Base-by-base conservation (phyloP, 2,113 vertebrate species). In the Boleophthalmus pectinirostris region DNA sequence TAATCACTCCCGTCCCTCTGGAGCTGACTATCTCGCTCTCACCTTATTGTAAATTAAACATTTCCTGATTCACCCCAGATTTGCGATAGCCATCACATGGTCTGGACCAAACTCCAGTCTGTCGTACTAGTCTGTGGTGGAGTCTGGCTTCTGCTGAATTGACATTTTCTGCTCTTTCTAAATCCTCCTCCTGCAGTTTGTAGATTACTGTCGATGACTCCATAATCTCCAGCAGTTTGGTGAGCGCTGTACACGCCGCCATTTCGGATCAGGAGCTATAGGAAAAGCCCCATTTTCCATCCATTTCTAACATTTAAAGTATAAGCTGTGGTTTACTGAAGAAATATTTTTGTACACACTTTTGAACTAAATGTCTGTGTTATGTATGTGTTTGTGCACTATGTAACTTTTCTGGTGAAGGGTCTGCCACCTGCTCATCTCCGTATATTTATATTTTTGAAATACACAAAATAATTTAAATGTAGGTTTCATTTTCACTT, bases 101-200 rank as follows among this genome's bases (percentile, higher is more conserved):
- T 16, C 23, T 56, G 18, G 1, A n/a, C 21, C 57, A 25, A 18
- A 18, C 5, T 5, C 29, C 21, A 24, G 5, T 54, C 18, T 54
- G 56, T 25, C 12, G 21, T 11, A 14, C 3, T 15, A 23, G 3
- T 60, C 58, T 18, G 58, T 18, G 15, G 58, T 7, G 1, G 58
- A 2, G 58, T 16, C 56, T 24, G 4, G 13, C 56, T 58, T 23
- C 56, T 33, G 24, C 29, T 61, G 58, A 61, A 61, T 1, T 61
- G 58, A 61, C 58, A 33, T 25, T 61, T 61, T 33, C 14, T 11
- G 24, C 25, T 61, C 58, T 18, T 15, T 18, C 58, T 33, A 61
- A 61, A 61, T 33, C 58, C 58, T 18, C 24, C 58, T 61, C 58
- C 58, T 61, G 58, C 58, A 61, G 58, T 61, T 61, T 61, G 58